Conservation (phyloP, 2,113 vertebrate genomes). For the Anhinga anhinga region DNA sequence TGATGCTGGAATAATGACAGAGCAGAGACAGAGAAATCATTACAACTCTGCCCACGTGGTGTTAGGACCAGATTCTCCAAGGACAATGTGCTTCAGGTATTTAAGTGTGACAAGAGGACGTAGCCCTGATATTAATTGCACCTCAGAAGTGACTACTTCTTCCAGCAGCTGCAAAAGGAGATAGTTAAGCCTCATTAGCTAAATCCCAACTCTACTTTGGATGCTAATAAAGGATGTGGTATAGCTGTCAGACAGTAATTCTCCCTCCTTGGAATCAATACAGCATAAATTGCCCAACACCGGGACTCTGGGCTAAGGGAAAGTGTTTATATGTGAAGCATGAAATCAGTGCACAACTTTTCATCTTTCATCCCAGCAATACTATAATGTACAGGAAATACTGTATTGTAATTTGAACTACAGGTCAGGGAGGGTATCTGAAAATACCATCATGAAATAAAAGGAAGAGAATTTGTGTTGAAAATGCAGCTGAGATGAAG, state of each 20-base stretch:
- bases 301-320: background rate
- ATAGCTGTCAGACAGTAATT: constrained; percentile 13
- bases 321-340: background rate
- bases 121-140: background rate
- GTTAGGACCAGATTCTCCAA: background rate
- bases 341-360: background rate
- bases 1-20: background rate
- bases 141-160: background rate
- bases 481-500: background rate
- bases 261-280: constrained; percentile 29
- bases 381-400: background rate
- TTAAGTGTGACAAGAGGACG: constrained; percentile 1
- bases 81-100: background rate
- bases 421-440: background rate
- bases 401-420: background rate
- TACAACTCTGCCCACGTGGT: background rate
- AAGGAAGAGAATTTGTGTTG: background rate
- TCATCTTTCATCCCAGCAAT: background rate
- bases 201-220: background rate
- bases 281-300: background rate
- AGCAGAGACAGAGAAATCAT: background rate
- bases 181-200: constrained; percentile 41
- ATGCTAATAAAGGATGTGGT: background rate
- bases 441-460: background rate
- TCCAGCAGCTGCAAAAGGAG: background rate